Percentiles rank a stretch among this genome's conserved stretches.
phyloP scores from a whole-genome alignment of 1,140 invertebrate species.

The Hormaphis cornu region DNA sequence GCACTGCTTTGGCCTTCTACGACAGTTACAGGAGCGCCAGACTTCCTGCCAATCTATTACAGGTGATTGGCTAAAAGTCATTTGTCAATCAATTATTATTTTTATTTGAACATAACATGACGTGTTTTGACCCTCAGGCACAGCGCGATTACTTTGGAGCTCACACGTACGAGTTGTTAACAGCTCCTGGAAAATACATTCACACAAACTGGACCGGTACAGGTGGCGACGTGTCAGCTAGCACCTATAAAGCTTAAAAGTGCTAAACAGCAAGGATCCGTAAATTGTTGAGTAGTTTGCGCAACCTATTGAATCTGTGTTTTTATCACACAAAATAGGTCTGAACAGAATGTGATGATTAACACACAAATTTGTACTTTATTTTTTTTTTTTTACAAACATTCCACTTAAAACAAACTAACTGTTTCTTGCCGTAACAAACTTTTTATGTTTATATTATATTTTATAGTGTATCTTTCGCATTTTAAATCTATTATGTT shows the following conservation, averaged over 20 bases:
- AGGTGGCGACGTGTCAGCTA: slow-evolving; percentile 91
- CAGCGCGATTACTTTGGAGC: slow-evolving; percentile 98
- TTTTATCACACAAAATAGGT: background rate
- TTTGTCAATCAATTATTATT: slow-evolving; percentile 11
- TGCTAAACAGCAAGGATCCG: background rate
- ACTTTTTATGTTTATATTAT: background rate
- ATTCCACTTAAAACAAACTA: background rate
- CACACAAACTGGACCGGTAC: slow-evolving; percentile 99
- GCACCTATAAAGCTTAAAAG: slow-evolving; percentile 81
- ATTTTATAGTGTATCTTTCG: background rate
- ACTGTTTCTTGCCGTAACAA: background rate
- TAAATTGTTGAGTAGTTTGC: slow-evolving; percentile 11
- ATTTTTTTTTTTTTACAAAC: no score
- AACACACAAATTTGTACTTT: background rate
- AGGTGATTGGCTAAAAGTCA: no score
- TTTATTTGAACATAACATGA: background rate
- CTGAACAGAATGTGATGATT: background rate
- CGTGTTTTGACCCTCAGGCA: slow-evolving; percentile 55
- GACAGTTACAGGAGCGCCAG: slow-evolving; percentile 80
- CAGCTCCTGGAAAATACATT: slow-evolving; percentile 76
- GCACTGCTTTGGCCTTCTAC: slow-evolving; percentile 90
- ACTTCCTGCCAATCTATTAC: slow-evolving; percentile 85
- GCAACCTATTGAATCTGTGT: no score
- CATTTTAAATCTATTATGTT: background rate
- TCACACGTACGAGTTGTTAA: slow-evolving; percentile 90